Conservation (phyloP, 2,888 invertebrate species). For the Lycocerus yunnanus region DNA sequence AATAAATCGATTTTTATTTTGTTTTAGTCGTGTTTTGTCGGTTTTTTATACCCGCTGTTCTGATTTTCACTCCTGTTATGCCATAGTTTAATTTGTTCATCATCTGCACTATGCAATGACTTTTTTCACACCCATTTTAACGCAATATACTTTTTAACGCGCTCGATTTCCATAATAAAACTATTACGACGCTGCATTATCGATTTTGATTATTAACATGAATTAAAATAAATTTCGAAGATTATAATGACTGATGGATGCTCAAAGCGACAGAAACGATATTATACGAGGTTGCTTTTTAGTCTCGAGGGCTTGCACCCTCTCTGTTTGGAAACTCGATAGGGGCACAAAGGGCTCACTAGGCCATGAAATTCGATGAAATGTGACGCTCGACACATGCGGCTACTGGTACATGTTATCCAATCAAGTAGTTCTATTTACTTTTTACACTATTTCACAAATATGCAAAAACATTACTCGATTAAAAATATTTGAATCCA, state of each 20-base stretch:
- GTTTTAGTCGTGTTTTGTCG: constrained; percentile 47
- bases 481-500: neutral
- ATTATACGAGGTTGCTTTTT: constrained; percentile 12
- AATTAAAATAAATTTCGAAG: constrained; percentile 1
- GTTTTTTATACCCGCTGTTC: constrained; percentile 24
- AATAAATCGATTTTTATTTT: constrained; percentile 56
- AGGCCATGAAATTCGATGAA: constrained; percentile 60
- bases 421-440: constrained; percentile 32
- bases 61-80: constrained; percentile 26
- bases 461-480: neutral
- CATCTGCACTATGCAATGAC: neutral
- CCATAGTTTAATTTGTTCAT: constrained; percentile 11
- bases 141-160: neutral
- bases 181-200: neutral
- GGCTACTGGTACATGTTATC: constrained; percentile 43
- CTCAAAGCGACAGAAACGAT: constrained; percentile 10
- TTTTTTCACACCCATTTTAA: neutral
- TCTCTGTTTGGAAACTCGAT: constrained; percentile 41
- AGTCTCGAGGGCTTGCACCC: constrained; percentile 30
- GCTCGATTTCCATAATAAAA: neutral
- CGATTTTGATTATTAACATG: neutral
- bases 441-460: neutral
- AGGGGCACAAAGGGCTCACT: constrained; percentile 55
- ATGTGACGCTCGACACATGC: constrained; percentile 54
- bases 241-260: constrained; percentile 10